Evolutionary conservation across 2,888 invertebrate species (phyloP).

Genomic region (Zonitis immaculata): DNA sequence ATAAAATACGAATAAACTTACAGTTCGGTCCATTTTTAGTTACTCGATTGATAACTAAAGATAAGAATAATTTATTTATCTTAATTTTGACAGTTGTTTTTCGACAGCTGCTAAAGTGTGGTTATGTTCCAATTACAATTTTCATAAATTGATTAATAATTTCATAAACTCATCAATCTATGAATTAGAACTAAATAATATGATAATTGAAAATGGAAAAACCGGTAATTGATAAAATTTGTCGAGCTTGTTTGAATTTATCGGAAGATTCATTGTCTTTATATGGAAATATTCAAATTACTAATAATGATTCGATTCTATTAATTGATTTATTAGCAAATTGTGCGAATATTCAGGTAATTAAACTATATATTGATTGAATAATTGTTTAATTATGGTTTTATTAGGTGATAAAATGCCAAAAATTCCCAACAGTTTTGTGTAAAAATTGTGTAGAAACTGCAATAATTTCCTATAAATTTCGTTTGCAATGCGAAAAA

Average conservation of each 20-base stretch:
- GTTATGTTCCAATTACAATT: no score
- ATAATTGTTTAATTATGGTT: background rate
- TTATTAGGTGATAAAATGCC: constrained; percentile 21
- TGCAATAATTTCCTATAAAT: constrained; percentile 20
- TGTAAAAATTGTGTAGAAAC: constrained; percentile 23
- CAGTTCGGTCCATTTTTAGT: no score
- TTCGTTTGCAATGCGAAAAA: constrained; percentile 23
- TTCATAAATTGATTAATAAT: no score
- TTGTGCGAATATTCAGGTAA: constrained; percentile 26
- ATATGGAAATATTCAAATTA: constrained; percentile 3
- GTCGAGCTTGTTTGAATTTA: background rate
- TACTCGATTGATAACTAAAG: no score
- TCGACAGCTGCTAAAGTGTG: no score
- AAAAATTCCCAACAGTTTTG: constrained; percentile 22
- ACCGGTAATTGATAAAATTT: background rate
- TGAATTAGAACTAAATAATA: no score
- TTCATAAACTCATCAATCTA: no score
- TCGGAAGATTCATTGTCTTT: background rate
- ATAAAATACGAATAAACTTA: no score
- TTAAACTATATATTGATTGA: background rate
- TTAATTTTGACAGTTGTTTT: no score
- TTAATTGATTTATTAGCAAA: constrained; percentile 20
- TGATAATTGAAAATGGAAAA: no score
- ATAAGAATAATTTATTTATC: no score
- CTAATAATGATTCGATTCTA: constrained; percentile 1